Conservation (phyloP, 2,113 vertebrate genomes). For the Salvelinus sp. region DNA sequence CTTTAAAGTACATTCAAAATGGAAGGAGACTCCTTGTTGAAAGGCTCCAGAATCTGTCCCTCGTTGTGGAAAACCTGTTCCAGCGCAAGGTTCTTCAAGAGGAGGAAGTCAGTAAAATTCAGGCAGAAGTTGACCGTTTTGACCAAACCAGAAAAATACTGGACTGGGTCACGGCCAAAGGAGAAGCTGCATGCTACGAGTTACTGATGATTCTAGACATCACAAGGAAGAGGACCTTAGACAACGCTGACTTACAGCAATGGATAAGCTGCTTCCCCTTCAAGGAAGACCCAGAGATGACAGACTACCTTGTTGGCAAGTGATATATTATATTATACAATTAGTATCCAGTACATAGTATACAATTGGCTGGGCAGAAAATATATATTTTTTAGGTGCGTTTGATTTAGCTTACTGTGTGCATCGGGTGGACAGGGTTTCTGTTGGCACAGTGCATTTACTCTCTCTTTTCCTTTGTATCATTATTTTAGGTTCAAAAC, state of each 20-base stretch:
- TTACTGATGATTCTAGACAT: neutral
- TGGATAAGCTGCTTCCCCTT: slow-evolving; percentile 9
- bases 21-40: neutral
- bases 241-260: neutral
- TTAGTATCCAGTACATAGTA: neutral
- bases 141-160: neutral
- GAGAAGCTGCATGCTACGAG: slow-evolving; percentile 1
- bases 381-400: neutral
- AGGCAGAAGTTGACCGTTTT: neutral
- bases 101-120: slow-evolving; percentile 5
- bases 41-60: neutral
- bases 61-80: slow-evolving; percentile 1
- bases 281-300: neutral
- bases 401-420: neutral
- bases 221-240: neutral
- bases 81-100: neutral
- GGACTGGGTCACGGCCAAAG: neutral
- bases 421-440: neutral
- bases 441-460: neutral
- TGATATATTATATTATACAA: neutral
- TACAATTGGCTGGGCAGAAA: neutral
- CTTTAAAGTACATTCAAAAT: neutral
- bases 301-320: neutral
- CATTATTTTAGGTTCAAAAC: slow-evolving; percentile 24
- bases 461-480: neutral